phyloP scores from a whole-genome alignment of 2,888 invertebrate genomes.

The Malachius bipustulatus region DNA sequence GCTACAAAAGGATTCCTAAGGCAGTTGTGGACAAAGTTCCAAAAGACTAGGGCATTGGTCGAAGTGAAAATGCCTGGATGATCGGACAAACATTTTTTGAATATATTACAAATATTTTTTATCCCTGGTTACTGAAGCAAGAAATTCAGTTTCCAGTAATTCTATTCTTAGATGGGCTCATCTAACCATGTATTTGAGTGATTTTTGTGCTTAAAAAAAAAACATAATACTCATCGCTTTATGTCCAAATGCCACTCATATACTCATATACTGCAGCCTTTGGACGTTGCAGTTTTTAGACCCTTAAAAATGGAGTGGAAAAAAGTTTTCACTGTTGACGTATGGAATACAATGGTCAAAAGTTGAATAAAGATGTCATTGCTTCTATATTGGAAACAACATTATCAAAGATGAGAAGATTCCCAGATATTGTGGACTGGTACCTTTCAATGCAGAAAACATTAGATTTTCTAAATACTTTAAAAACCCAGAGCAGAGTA shows the following conservation, averaged over 20 bases:
- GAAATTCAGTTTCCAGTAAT: constrained; percentile 8
- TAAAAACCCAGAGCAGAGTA: too few relatives aligned
- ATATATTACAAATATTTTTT: constrained; percentile 31
- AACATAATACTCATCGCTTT: background rate
- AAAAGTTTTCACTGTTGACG: too few relatives aligned
- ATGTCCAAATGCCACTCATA: constrained; percentile 1
- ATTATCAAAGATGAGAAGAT: constrained; percentile 15
- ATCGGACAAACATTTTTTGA: constrained; percentile 32
- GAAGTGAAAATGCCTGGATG: constrained; percentile 37
- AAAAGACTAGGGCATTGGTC: constrained; percentile 30
- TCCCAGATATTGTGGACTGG: constrained; percentile 5
- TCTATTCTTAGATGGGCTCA: constrained; percentile 4
- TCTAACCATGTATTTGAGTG: background rate
- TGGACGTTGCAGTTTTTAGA: constrained; percentile 1
- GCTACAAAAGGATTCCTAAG: constrained; percentile 20
- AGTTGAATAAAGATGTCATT: too few relatives aligned
- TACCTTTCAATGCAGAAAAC: too few relatives aligned
- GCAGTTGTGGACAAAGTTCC: constrained; percentile 23
- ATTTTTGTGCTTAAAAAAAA: background rate
- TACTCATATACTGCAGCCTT: background rate
- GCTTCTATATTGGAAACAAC: too few relatives aligned
- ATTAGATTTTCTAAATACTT: constrained; percentile 6
- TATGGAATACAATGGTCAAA: too few relatives aligned
- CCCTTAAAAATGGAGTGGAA: too few relatives aligned
- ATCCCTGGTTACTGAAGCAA: constrained; percentile 16